These are phyloP conservation scores for Corapipo altera DNA, from an alignment of 2,113 vertebrate genomes.

Conservation along the genomic window DNA sequence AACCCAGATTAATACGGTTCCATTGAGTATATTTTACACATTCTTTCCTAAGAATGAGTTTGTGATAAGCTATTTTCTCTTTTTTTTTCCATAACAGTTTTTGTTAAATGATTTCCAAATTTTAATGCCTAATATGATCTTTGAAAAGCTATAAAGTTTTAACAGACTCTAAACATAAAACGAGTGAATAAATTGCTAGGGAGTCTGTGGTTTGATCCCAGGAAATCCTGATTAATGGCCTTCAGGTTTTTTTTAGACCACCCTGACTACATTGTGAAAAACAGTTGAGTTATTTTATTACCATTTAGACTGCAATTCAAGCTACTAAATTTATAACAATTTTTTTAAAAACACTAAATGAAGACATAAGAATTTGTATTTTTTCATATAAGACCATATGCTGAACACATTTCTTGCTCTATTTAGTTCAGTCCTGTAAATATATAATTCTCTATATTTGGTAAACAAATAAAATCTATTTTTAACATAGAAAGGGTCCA, in stretches of 20 bases:
- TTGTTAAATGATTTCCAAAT: conserved; percentile 57
- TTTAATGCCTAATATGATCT: conserved; percentile 70
- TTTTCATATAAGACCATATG: conserved; percentile 15
- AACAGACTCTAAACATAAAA: conserved; percentile 67
- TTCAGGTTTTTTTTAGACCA: conserved; percentile 68
- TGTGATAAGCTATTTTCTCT: conserved; percentile 55
- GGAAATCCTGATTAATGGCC: conserved; percentile 79
- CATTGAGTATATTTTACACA: conserved; percentile 47
- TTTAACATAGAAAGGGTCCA: neutral
- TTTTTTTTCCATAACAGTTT: conserved; percentile 35
- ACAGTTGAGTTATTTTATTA: conserved; percentile 68
- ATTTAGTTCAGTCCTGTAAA: neutral
- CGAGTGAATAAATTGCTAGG: conserved; percentile 51
- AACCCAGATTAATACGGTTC: conserved; percentile 56
- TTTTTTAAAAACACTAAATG: neutral
- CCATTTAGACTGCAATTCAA: conserved; percentile 59
- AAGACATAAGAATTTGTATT: conserved; percentile 17
- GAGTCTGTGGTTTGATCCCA: conserved; percentile 72
- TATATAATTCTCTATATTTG: neutral
- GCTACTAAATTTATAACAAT: conserved; percentile 41
- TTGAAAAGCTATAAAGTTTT: conserved; percentile 75
- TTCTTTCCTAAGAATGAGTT: conserved; percentile 54
- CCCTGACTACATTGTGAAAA: conserved; percentile 69
- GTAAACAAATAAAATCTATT: neutral
- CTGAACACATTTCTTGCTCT: conserved; percentile 11